Conservation (phyloP, 2,888 invertebrate species). For the Sphaerophoria rueppellii region DNA sequence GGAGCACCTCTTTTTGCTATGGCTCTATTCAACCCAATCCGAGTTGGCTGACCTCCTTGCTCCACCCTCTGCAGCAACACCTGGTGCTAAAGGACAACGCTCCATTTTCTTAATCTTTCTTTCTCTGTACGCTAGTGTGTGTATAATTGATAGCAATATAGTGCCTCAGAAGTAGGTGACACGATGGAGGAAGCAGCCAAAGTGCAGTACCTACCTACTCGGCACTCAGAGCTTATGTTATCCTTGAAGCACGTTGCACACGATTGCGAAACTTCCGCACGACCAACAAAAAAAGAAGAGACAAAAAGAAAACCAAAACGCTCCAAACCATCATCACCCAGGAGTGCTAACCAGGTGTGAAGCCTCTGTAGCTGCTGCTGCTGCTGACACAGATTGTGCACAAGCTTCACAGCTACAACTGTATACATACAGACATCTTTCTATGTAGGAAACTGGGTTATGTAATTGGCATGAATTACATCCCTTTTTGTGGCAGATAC, state of each 20-base stretch:
- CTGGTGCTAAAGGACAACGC: slow-evolving; percentile 55
- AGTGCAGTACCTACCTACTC: slow-evolving; percentile 6
- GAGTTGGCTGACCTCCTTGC: slow-evolving; percentile 43
- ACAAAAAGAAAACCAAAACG: slow-evolving; percentile 28
- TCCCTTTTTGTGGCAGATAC: slow-evolving; percentile 59
- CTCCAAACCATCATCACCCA: slow-evolving; percentile 29
- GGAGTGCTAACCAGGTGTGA: slow-evolving; percentile 64
- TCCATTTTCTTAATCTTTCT: slow-evolving; percentile 43
- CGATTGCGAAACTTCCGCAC: slow-evolving; percentile 63
- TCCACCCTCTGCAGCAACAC: slow-evolving; percentile 25
- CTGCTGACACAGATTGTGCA: slow-evolving; percentile 61
- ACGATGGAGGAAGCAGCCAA: slow-evolving; percentile 32
- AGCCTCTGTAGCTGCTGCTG: slow-evolving; percentile 23
- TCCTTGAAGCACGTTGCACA: slow-evolving; percentile 64
- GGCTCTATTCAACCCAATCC: slow-evolving; percentile 55
- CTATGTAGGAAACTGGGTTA: slow-evolving; percentile 53
- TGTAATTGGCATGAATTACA: slow-evolving; percentile 72
- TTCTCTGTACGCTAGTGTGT: slow-evolving; percentile 29
- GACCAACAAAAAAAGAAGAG: background rate
- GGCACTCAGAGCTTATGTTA: slow-evolving; percentile 27
- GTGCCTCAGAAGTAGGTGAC: slow-evolving; percentile 42
- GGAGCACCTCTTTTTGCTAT: background rate
- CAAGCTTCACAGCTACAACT: slow-evolving; percentile 2
- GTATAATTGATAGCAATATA: slow-evolving; percentile 60
- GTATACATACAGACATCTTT: background rate